These are phyloP conservation scores for Silurus aristotelis DNA, from an alignment of 2,797 vertebrate genomes.

Conservation along the genomic window DNA sequence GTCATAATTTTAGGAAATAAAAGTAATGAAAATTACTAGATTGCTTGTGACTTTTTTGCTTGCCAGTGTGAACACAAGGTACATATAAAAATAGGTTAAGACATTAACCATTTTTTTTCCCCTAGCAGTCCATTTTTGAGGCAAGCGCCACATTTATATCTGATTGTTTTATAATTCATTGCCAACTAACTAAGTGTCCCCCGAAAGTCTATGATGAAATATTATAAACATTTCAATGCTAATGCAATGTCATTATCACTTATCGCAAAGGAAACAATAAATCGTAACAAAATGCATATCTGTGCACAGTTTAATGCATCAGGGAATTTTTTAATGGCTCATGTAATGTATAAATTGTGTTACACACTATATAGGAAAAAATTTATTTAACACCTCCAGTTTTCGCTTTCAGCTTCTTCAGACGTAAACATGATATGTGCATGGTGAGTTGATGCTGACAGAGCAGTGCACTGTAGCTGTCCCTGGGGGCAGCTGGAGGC, in stretches of 20 bases:
- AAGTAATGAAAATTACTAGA: too few species aligned
- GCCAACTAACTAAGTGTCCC: too few species aligned
- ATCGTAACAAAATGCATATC: conserved; percentile 31
- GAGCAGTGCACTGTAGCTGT: conserved; percentile 14
- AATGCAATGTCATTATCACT: conserved; percentile 2
- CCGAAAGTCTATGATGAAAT: background rate
- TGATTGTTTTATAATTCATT: conserved; percentile 26
- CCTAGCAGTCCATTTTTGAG: conserved; percentile 14
- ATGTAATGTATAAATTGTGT: conserved; percentile 8
- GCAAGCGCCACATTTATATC: conserved; percentile 8
- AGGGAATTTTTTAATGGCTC: conserved; percentile 26
- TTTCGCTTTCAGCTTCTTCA: background rate
- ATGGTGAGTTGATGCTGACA: conserved; percentile 4
- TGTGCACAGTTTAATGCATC: conserved; percentile 18
- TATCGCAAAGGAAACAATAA: conserved; percentile 35
- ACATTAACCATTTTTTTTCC: background rate
- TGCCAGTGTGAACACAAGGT: conserved; percentile 9
- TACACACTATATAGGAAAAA: background rate
- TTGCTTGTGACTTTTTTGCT: background rate
- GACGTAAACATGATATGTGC: conserved; percentile 1
- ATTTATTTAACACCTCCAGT: background rate
- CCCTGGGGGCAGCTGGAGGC: conserved; percentile 37
- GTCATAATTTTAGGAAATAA: background rate
- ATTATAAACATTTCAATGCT: background rate
- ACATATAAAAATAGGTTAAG: background rate